Conservation (phyloP, 1,140 invertebrate genomes). For the Gerris buenoi region DNA sequence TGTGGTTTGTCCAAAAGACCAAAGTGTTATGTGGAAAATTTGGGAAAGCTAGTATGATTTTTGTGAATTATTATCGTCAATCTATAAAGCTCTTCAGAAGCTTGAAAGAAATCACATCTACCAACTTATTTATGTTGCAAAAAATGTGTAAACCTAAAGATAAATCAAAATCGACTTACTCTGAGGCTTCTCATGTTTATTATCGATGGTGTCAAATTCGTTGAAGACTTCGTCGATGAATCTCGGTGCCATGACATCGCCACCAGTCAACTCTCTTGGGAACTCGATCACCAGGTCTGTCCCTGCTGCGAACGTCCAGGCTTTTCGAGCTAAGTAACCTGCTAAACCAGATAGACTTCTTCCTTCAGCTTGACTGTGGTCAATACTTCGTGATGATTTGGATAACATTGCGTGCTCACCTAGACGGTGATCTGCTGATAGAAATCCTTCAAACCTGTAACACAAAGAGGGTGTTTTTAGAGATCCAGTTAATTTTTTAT, state of each 20-base stretch:
- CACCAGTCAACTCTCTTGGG: background rate
- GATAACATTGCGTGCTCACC: background rate
- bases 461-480: no score
- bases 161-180: background rate
- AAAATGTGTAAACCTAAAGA: no score
- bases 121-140: no score
- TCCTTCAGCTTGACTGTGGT: background rate
- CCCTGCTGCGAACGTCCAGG: background rate
- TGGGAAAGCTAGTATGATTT: no score
- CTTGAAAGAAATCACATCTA: no score
- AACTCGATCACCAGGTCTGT: background rate
- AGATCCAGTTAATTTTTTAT: no score
- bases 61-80: no score
- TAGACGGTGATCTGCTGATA: background rate
- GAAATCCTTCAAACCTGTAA: background rate
- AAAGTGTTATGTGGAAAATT: no score
- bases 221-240: background rate
- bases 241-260: background rate
- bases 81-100: no score
- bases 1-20: no score
- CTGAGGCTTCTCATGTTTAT: background rate
- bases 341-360: background rate
- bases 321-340: background rate
- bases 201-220: slow-evolving; percentile 1
- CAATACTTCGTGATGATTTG: background rate